A percentile compares a stretch with the other conserved stretches of the same genome.
Conservation (phyloP, 2,113 vertebrate genomes). For the Argyrosomus japonicus region DNA sequence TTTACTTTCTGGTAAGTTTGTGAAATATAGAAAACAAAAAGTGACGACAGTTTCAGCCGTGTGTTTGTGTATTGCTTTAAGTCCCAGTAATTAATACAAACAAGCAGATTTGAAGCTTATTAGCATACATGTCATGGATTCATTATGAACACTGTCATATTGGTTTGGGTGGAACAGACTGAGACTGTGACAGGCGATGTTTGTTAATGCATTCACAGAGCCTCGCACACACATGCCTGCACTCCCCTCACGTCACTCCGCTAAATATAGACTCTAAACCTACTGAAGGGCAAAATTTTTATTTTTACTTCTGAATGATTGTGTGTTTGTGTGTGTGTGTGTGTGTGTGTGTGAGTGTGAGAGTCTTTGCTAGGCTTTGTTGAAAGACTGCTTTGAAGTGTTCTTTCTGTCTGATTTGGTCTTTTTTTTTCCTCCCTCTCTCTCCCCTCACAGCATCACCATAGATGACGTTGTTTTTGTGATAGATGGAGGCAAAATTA, state of each 20-base stretch:
- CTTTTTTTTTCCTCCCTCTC: not conserved
- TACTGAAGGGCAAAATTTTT: constrained; percentile 39
- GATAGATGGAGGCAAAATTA: constrained; percentile 98
- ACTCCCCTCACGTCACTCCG: constrained; percentile 30
- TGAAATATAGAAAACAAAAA: not conserved
- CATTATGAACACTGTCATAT: constrained; percentile 45
- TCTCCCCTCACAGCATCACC: constrained; percentile 89
- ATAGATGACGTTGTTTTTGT: constrained; percentile 98
- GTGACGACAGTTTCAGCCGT: not conserved
- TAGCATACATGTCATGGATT: constrained; percentile 51
- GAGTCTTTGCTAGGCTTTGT: constrained; percentile 7
- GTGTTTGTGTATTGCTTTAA: not conserved
- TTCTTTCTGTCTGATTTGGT: constrained; percentile 18
- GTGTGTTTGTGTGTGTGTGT: not conserved
- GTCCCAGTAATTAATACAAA: constrained; percentile 25
- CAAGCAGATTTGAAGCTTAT: constrained; percentile 44
- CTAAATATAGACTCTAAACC: constrained; percentile 62
- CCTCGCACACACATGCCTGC: constrained; percentile 20
- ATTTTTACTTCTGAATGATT: constrained; percentile 48
- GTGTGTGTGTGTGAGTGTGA: too few relatives aligned
- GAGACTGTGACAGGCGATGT: constrained; percentile 47
- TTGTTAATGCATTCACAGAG: constrained; percentile 50
- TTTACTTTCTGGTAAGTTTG: constrained; percentile 1
- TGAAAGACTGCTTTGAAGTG: constrained; percentile 60
- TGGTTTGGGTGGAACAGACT: constrained; percentile 28